Base-by-base conservation (phyloP, 1,140 invertebrate genomes). In the Megathymus violae region DNA sequence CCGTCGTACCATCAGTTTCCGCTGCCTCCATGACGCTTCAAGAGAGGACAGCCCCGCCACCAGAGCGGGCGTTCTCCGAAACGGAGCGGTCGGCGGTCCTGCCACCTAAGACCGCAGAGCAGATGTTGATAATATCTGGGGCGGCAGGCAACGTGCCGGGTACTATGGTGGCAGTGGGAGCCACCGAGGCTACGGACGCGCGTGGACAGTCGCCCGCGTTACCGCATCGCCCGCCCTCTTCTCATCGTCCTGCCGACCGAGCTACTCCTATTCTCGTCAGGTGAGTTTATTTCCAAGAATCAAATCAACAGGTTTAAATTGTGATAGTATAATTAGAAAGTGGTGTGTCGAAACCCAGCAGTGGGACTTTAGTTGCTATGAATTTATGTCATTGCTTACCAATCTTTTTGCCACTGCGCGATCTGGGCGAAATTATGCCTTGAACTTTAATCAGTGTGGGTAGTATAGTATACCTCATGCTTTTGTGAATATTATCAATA, bases 201-300 rank as follows among this genome's bases (percentile, higher is more conserved):
- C n/a, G n/a, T n/a, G n/a, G n/a, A n/a, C n/a, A n/a, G 60, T 88
- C 88, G 36, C 88, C 88, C n/a, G 88, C 85, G 27, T 72, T 88
- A 22, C 85, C 88, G 44, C 84, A 88, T 50, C 76, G 88, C 5
- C 80, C 84, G 31, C 83, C 82, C 10, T 76, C 78, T 10, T 62
- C 74, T n/a, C 84, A 80, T 9, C 80, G 80, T 0, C 76, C 71
- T 16, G 67, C 80, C 59, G 86, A 89, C 60, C 73, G 85, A 5
- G 81, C 77, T 14, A 86, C 85, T 22, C 88, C 88, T 6, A 64
- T 89, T 22, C 79, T 89, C 10, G 74, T 87, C 41, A 80, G 87
- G 85, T 89, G 11, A 62, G 60, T 62, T 25, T 11, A 43, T 19
- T 36, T 22, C 6, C n/a, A 38, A 36, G n/a, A 4, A 52, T 34